Evolutionary conservation across 2,888 invertebrate species (phyloP), one percentile per base, ranked within the genome.

Genomic region (Conchocele bisecta): DNA sequence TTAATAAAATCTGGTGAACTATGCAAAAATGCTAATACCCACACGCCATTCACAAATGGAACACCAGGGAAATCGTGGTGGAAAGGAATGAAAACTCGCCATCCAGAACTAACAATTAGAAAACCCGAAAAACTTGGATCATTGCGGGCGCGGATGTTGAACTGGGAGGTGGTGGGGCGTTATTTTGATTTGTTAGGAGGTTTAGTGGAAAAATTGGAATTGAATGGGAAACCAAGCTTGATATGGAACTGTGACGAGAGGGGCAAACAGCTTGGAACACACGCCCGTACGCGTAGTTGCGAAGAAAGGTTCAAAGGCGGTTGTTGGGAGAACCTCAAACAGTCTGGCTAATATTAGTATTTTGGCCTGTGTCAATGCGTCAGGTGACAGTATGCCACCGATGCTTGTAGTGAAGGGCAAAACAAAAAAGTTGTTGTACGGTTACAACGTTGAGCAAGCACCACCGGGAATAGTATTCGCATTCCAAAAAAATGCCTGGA

Each of bases 51-150:
- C 31, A 51, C 5, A 11, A 26, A 29, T 26, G 31, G 15, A 28
- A 13, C 7, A 4, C 51, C 31, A 15, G 20, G n/a, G 4, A 7
- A 20, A 29, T 54, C 41, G 7, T 65, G 59, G 59, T 63, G 50
- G 51, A 39, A 60, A 11, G 54, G 60, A 0, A 15, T 71, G 26
- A 53, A 66, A n/a, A 54, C 41, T 13, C 33, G 57, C 1, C 51
- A 61, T 17, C 65, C 66, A 4, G 46, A 57, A 4, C 35, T 61
- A 1, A 61, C 65, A 0, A 61, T 57, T 15, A 35, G 60, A 28
- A 71, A 58, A 39, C 60, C 66, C 13, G 65, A 61, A 46, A 71
- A 61, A 35, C 29, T 66, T 1, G 50, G 65, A 1, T 35, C 54
- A 15, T 31, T 44, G 0, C 17, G 60, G n/a, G 60, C 71, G 13